Percentiles rank a stretch among this genome's conserved stretches.
Evolutionary conservation across 2,113 vertebrate species (phyloP).

Genomic region (Ardeotis arabs): DNA sequence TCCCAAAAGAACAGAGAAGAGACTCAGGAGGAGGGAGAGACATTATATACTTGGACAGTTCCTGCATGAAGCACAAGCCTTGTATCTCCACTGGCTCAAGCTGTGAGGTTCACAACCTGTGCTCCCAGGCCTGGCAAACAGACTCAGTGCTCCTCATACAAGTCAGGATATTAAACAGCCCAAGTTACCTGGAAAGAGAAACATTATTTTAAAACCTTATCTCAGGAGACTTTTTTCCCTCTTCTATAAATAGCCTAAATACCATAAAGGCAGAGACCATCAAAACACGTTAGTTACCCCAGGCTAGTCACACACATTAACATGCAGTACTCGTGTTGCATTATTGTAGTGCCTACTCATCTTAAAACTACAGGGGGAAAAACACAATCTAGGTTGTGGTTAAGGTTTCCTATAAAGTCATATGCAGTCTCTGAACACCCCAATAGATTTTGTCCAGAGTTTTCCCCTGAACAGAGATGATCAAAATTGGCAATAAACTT

Average conservation of each 20-base stretch:
- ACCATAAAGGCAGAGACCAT: background rate
- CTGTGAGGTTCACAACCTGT: background rate
- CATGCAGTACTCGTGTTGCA: fast-evolving
- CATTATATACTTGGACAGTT: background rate
- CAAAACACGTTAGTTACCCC: background rate
- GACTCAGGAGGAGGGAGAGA: background rate
- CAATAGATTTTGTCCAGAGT: background rate
- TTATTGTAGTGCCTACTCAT: background rate
- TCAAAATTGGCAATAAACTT: background rate
- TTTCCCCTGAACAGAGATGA: background rate
- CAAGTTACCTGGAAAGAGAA: background rate
- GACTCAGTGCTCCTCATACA: background rate
- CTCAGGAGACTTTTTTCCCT: background rate
- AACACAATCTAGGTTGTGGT: background rate
- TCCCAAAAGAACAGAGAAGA: background rate
- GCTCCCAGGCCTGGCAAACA: background rate
- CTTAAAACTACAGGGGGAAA: background rate
- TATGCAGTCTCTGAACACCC: background rate
- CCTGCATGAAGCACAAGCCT: background rate
- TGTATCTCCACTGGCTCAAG: background rate
- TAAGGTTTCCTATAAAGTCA: background rate
- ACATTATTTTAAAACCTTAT: background rate
- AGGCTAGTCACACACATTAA: background rate
- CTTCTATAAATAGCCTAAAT: background rate
- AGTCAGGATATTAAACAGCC: background rate